Evolutionary conservation across 2,113 vertebrate species (phyloP), one percentile per base, ranked within the genome.

Genomic region (Chelonoidis abingdonii): DNA sequence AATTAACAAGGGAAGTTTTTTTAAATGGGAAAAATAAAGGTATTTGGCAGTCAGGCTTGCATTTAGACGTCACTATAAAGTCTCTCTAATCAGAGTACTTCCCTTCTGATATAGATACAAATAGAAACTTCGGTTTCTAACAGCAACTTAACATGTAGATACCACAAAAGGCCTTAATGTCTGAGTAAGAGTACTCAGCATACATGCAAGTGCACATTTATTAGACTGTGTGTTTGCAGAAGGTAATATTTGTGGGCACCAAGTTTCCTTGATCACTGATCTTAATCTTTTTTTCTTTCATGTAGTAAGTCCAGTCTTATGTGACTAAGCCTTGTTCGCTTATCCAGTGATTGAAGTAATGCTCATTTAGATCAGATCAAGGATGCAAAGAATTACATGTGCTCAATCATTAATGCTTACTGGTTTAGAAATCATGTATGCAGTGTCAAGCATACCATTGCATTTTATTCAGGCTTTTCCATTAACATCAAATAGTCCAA

Each of bases 261-360:
- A 13, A 78, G 62, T 89, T 50, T 47, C 85, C 97, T 97, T 95
- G 95, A 93, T 97, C 94, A 79, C 19, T 96, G 87, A 95, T 87
- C 90, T 97, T 95, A 92, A 91, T 93, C 69, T 69, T 91, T 89
- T 89, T 62, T 56, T 62, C 22, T 52, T 4, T 1, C 8, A 38
- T 47, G 13, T 62, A 84, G 90, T 52, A 95, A 96, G 87, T 89
- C 92, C 22, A 12, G 72, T 91, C 49, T 91, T 94, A 89, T 83
- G 87, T 96, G 81, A 87, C 56, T 75, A 94, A 86, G 90, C 65
- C 35, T 94, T 76, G 54, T 1, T 84, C 1, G 0, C 56, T 89
- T 88, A 92, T 88, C 69, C 1, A 1, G 35, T 53, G 52, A 52
- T 95, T 82, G 65, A 69, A 69, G 65, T 69, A 69, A 69, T 38